Percentiles rank a stretch among this genome's conserved stretches.
Evolutionary conservation across 92 coral and sea anemone genomes (phyloP).

Genomic region (Heliopora coerulea): DNA sequence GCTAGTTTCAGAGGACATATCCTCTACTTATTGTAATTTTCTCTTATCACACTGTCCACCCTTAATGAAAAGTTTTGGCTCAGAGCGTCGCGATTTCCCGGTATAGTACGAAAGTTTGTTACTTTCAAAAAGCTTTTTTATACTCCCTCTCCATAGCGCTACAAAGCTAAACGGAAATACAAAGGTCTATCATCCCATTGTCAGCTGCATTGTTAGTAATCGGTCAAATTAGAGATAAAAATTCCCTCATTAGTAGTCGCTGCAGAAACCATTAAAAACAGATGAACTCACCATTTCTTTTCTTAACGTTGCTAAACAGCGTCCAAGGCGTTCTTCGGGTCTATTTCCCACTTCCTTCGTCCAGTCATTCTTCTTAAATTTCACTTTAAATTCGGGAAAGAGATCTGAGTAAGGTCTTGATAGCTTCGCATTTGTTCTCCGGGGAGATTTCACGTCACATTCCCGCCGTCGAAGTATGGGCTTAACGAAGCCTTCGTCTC

Average conservation of each 20-base stretch:
- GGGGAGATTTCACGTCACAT: neutral
- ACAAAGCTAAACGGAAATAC: too few species aligned
- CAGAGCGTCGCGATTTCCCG: too few species aligned
- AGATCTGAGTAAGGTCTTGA: conserved; percentile 26
- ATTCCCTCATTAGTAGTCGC: conserved; percentile 13
- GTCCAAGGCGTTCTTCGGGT: conserved; percentile 28
- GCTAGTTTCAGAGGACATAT: too few species aligned
- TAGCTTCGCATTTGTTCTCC: neutral
- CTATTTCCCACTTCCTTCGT: neutral
- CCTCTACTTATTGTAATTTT: too few species aligned
- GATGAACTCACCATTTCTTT: conserved; percentile 29
- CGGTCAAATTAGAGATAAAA: conserved; percentile 1
- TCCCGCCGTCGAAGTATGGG: conserved; percentile 33
- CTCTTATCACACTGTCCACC: too few species aligned
- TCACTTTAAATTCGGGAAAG: conserved; percentile 29
- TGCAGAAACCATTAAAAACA: neutral
- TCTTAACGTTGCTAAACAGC: conserved; percentile 13
- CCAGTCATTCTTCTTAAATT: neutral
- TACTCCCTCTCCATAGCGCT: neutral
- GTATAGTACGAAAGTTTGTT: too few species aligned
- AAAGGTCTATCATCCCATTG: too few species aligned
- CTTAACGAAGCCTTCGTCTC: neutral
- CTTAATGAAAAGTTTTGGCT: too few species aligned
- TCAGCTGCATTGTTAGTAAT: too few species aligned
- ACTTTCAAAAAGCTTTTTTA: too few species aligned